These are phyloP conservation scores for Drosophila longiperda DNA, from an alignment of 2,888 invertebrate genomes.

Conservation along the genomic window DNA sequence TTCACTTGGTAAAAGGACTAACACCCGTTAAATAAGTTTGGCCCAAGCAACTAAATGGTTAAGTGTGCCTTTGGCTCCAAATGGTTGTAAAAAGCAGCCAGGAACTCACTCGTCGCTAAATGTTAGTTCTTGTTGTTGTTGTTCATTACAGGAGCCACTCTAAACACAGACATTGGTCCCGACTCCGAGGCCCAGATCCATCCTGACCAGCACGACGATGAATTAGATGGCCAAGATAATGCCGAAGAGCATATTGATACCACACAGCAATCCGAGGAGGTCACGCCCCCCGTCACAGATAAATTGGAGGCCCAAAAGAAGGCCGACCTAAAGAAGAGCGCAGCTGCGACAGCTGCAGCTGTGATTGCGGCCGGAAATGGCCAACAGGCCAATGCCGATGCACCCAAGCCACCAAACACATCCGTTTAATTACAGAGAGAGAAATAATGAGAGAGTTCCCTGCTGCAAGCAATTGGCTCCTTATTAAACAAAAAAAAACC, in stretches of 20 bases:
- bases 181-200: conserved; percentile 88
- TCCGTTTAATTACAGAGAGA: conserved; percentile 63
- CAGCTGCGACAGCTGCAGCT: conserved; percentile 72
- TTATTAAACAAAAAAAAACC: conserved; percentile 14
- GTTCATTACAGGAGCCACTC: conserved; percentile 87
- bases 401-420: conserved; percentile 84
- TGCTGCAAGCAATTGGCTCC: conserved; percentile 54
- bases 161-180: conserved; percentile 87
- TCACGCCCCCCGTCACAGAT: conserved; percentile 84
- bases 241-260: conserved; percentile 84
- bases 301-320: conserved; percentile 84
- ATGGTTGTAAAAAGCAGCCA: conserved; percentile 37
- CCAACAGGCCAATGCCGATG: conserved; percentile 71
- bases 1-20: conserved; percentile 69
- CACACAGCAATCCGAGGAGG: conserved; percentile 84
- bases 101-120: conserved; percentile 80
- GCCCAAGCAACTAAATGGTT: conserved; percentile 26
- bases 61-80: conserved; percentile 21
- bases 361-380: conserved; percentile 75
- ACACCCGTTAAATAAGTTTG: conserved; percentile 42
- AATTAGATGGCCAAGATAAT: conserved; percentile 86
- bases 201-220: conserved; percentile 86
- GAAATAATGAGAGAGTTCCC: conserved; percentile 47
- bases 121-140: conserved; percentile 87
- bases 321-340: conserved; percentile 82